Evolutionary conservation across 2,797 vertebrate species (phyloP).

Genomic region (Hybognathus amarus): DNA sequence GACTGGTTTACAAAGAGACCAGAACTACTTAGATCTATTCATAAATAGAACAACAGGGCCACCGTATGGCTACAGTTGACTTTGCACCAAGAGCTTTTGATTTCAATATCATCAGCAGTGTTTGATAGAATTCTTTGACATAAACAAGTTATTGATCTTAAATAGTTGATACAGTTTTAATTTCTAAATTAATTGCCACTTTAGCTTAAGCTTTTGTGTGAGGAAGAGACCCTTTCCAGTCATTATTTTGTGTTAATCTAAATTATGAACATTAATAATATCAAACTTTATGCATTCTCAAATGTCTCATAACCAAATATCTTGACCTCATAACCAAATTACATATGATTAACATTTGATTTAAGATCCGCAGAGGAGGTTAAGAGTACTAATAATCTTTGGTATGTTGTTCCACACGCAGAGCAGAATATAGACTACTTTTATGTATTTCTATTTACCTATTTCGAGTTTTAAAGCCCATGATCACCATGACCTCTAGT

Average conservation of each 20-base stretch:
- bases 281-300: background rate
- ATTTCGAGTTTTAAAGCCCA: background rate
- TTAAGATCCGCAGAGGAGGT: background rate
- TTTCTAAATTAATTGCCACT: background rate
- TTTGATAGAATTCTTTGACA: background rate
- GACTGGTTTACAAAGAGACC: background rate
- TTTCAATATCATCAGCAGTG: background rate
- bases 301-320: background rate
- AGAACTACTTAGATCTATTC: background rate
- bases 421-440: background rate
- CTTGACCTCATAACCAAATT: background rate
- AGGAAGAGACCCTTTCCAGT: background rate
- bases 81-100: conserved; percentile 3
- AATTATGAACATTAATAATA: background rate
- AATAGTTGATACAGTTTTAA: background rate
- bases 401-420: background rate
- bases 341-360: background rate
- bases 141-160: background rate
- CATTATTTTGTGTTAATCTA: background rate
- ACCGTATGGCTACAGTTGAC: conserved; percentile 5
- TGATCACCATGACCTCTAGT: background rate
- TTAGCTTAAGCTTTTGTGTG: background rate
- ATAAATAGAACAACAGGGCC: conserved; percentile 6
- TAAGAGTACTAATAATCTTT: background rate
- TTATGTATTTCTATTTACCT: background rate